Percentiles rank a stretch among this genome's conserved stretches.
These are phyloP conservation scores for Pangasius krempfi DNA, from an alignment of 2,797 vertebrate species.

Conservation along the genomic window DNA sequence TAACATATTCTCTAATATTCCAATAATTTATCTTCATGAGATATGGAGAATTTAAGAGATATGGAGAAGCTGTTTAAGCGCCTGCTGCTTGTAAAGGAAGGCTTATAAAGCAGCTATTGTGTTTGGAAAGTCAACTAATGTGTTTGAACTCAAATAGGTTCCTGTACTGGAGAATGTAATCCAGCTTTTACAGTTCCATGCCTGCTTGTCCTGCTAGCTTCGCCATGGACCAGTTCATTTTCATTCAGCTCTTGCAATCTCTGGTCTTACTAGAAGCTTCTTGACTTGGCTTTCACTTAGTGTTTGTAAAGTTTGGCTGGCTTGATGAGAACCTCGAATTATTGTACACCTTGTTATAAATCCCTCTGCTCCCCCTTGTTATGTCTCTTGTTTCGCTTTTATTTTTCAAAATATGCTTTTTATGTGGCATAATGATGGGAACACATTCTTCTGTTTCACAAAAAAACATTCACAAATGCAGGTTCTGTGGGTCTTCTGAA, in stretches of 20 bases:
- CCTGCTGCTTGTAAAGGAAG: background rate
- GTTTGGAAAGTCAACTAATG: background rate
- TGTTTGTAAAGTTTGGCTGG: background rate
- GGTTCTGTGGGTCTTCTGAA: background rate
- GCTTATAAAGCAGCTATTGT: background rate
- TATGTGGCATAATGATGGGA: background rate
- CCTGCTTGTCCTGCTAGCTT: background rate
- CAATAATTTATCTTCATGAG: background rate
- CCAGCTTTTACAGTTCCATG: background rate
- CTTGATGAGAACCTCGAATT: background rate
- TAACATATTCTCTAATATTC: background rate
- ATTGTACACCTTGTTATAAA: background rate
- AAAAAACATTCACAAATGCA: background rate
- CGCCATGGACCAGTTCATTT: background rate
- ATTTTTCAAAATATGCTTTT: background rate
- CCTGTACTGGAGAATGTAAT: background rate
- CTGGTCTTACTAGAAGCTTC: background rate
- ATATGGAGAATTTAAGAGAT: background rate
- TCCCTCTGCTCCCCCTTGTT: background rate
- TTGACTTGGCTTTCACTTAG: background rate
- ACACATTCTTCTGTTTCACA: background rate
- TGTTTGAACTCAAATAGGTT: background rate
- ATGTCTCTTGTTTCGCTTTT: background rate
- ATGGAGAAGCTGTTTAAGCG: background rate
- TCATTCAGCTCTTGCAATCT: background rate